Percentiles rank a stretch among this genome's conserved stretches.
phyloP scores from a whole-genome alignment of 2,113 vertebrate genomes.

The Felis catus region F.catus_Fca126_mat1.0 CM031421.1:5489501-5490000 shows the following conservation, averaged over 20 bases:
- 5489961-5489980: slow-evolving; percentile 6
- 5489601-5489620: neutral
- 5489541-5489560: slow-evolving; percentile 19
- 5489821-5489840: slow-evolving; percentile 20
- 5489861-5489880: neutral
- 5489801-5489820: neutral
- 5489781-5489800: slow-evolving; percentile 27
- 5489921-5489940: slow-evolving; percentile 59
- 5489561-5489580: neutral
- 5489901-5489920: slow-evolving; percentile 15
- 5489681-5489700: neutral
- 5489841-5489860: neutral
- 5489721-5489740: neutral
- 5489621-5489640: neutral
- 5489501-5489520: slow-evolving; percentile 16
- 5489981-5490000: slow-evolving; percentile 23
- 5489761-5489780: slow-evolving; percentile 41
- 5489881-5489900: slow-evolving; percentile 35
- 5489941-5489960: slow-evolving; percentile 46
- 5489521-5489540: neutral
- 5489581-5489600: neutral
- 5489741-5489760: neutral
- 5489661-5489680: neutral
- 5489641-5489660: neutral
- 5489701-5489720: neutral